These are phyloP conservation scores for Etheostoma cragini DNA, from an alignment of 2,113 vertebrate genomes.

Conservation along the genomic window DNA sequence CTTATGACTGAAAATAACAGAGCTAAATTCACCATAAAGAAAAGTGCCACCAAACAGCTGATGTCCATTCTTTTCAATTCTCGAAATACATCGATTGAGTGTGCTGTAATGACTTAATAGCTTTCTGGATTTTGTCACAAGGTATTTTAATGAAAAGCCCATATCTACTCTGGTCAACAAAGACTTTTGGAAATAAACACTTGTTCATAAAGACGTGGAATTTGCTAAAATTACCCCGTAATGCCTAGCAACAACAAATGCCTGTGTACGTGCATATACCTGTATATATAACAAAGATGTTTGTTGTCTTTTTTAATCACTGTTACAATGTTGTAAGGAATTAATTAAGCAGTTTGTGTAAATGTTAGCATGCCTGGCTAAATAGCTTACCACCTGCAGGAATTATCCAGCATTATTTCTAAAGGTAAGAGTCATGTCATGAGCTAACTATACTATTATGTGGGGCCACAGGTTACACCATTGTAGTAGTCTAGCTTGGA, in stretches of 20 bases:
- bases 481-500: too few relatives aligned
- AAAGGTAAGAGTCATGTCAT: not conserved
- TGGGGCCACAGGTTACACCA: not conserved
- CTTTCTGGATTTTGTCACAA: conserved; percentile 19
- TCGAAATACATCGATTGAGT: conserved; percentile 24
- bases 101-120: conserved; percentile 26
- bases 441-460: not conserved
- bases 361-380: not conserved
- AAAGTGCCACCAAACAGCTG: conserved; percentile 20
- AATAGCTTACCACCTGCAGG: not conserved
- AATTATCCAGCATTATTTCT: not conserved
- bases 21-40: conserved; percentile 29
- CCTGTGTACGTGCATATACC: too few relatives aligned
- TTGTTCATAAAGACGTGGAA: not conserved
- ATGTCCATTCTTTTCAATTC: conserved; percentile 28
- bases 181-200: not conserved
- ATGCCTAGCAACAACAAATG: not conserved
- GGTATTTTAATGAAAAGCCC: conserved; percentile 34
- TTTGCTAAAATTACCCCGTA: not conserved
- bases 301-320: not conserved
- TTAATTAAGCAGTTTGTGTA: not conserved
- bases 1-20: conserved; percentile 47
- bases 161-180: conserved; percentile 13
- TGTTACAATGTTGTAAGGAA: not conserved
- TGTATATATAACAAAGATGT: too few relatives aligned